These are phyloP conservation scores for Procavia capensis DNA, from an alignment of 2,113 vertebrate species.

Conservation along the genomic window DNA sequence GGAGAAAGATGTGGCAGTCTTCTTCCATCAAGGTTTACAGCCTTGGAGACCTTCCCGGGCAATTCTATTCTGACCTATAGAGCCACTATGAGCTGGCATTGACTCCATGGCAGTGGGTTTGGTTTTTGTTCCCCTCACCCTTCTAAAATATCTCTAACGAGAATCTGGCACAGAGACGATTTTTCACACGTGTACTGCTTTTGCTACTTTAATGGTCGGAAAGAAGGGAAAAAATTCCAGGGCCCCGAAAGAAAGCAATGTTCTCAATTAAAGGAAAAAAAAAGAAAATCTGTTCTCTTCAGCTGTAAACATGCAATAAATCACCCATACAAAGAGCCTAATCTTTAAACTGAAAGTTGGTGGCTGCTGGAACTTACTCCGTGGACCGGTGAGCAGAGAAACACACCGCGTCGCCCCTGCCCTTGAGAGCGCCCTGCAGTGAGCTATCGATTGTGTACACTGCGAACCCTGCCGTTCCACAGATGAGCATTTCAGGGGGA, in stretches of 20 bases:
- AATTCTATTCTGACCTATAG: neutral
- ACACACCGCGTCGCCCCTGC: constrained; percentile 37
- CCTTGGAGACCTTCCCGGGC: neutral
- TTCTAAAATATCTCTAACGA: constrained; percentile 13
- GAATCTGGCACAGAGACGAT: constrained; percentile 45
- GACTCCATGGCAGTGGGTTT: neutral
- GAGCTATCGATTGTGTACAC: constrained; percentile 61
- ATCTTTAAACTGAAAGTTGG: constrained; percentile 60
- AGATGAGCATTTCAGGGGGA: constrained; percentile 24
- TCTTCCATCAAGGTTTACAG: neutral
- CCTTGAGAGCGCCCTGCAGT: constrained; percentile 68
- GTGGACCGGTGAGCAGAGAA: constrained; percentile 54
- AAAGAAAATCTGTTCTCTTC: constrained; percentile 57
- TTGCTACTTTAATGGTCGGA: constrained; percentile 20
- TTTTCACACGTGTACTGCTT: constrained; percentile 54
- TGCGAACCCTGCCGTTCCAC: constrained; percentile 54
- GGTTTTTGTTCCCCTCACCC: neutral
- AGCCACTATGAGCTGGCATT: neutral
- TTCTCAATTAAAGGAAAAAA: constrained; percentile 71
- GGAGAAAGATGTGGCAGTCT: neutral
- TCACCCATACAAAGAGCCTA: constrained; percentile 66
- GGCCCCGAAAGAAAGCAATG: constrained; percentile 64
- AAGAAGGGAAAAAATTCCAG: constrained; percentile 73
- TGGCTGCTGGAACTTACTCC: constrained; percentile 49
- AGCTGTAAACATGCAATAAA: constrained; percentile 73